Percentiles rank a stretch among this genome's conserved stretches.
Conservation (phyloP, 2,113 vertebrate genomes). For the Cyprinodon variegatus region DNA sequence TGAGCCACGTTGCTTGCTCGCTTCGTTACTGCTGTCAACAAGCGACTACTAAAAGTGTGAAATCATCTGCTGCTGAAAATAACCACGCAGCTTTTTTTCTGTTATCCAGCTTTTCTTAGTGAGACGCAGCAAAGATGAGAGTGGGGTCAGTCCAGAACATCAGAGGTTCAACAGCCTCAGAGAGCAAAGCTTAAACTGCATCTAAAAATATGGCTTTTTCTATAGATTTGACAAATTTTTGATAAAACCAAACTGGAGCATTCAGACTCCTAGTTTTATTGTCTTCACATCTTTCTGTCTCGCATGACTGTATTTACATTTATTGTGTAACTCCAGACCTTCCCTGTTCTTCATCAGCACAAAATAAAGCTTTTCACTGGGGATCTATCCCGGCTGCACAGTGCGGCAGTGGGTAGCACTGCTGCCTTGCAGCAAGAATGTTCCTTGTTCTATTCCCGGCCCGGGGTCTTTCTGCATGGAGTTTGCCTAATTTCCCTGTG, state of each 20-base stretch:
- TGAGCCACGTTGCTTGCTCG: not conserved
- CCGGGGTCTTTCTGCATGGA: not conserved
- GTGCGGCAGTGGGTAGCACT: too few species aligned
- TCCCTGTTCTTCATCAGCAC: too few species aligned
- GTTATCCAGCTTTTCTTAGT: not conserved
- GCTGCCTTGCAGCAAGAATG: too few species aligned
- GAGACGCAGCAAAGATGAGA: not conserved
- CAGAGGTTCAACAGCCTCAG: not conserved
- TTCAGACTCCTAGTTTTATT: not conserved
- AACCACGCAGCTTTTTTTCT: not conserved
- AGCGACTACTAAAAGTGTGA: not conserved
- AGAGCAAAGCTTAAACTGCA: not conserved
- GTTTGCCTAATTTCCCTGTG: too few species aligned
- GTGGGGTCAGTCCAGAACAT: not conserved
- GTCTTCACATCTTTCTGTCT: not conserved
- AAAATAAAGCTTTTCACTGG: too few species aligned
- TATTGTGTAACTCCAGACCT: not conserved
- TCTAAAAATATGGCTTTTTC: conserved; percentile 2
- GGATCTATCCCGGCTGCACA: too few species aligned
- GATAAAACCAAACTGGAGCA: not conserved
- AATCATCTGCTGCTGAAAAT: not conserved
- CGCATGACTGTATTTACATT: not conserved
- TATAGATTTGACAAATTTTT: too few species aligned
- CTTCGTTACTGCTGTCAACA: not conserved
- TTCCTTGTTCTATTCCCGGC: too few species aligned